Evolutionary conservation across 2,797 vertebrate species (phyloP), one percentile per base, ranked within the genome.

Genomic region (Octomys mimax): DNA sequence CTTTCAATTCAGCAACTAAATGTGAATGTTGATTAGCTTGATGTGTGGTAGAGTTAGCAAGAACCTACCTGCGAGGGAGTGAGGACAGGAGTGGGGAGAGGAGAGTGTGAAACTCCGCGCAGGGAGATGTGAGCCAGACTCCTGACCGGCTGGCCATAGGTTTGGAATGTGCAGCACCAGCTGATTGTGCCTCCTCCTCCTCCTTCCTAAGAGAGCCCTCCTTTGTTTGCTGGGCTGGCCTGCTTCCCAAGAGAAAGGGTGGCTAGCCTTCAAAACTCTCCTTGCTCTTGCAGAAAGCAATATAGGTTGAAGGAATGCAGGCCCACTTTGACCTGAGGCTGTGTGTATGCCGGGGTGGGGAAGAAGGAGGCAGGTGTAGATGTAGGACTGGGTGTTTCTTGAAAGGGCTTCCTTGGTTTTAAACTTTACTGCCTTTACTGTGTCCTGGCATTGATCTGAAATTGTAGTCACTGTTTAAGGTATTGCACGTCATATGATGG

Each of bases 1-100:
- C 84, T 86, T 90, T 87, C 54, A 78, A 2, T 82, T 85, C 49
- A 84, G 42, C 81, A 93, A 8, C n/a, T 33, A 61, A 46, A 59
- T 46, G 24, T 84, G 78, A 77, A 90, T 66, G 64, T 24, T 66
- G 80, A 71, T 59, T 68, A 33, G 73, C 54, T 6, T n/a, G 36
- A 12, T 75, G 6, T n/a, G 12, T 22, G 36, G 39, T 28, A 39
- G 26, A 24, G 54, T 19, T 19, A 79, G 42, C 54, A 42, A 84
- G 54, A 26, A 14, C 42, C 28, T 64, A 71, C 28, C 26, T 73
- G 42, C 33, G 78, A 11, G 39, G 6, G 4, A 7, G 6, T n/a
- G 42, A 28, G 36, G 24, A 73, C 57, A 70, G 77, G 21, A 42
- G 10, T 18, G 18, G 9, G n/a, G 5, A 19, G 1, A 26, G 11